phyloP scores from a whole-genome alignment of 2,888 invertebrate genomes.

The Tetanocera ferruginea region DNA sequence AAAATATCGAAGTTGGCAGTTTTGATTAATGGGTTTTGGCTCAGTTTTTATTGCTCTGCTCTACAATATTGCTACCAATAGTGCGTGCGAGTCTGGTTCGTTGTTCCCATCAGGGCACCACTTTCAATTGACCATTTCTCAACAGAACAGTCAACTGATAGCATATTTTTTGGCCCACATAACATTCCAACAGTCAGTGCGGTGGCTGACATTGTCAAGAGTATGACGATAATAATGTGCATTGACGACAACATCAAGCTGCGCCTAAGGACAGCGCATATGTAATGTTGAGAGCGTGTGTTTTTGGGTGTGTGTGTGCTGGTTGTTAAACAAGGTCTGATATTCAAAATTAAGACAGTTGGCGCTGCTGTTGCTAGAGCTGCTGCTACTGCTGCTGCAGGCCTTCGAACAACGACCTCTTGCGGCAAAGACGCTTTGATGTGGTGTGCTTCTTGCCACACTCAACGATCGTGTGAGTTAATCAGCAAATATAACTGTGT shows the following conservation, averaged over 20 bases:
- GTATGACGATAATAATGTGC: too few relatives aligned
- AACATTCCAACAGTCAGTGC: background rate
- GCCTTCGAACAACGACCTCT: slow-evolving; percentile 24
- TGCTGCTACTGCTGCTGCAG: background rate
- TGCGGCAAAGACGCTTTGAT: slow-evolving; percentile 9
- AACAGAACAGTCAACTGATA: background rate
- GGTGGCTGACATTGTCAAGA: background rate
- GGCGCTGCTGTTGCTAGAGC: background rate
- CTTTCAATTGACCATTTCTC: slow-evolving; percentile 17
- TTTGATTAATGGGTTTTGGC: background rate
- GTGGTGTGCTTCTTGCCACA: slow-evolving; percentile 15
- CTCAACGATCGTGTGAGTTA: background rate
- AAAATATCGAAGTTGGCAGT: background rate
- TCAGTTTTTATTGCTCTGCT: background rate
- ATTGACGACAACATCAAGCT: background rate
- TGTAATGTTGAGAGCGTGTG: background rate
- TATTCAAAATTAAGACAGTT: slow-evolving; percentile 1
- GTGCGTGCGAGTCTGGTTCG: too few relatives aligned
- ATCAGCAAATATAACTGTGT: background rate
- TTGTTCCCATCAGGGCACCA: background rate
- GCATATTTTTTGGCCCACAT: background rate
- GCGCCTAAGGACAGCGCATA: background rate
- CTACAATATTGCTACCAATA: too few relatives aligned
- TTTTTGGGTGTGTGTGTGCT: background rate
- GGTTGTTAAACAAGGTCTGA: background rate